Percentiles rank a stretch among this genome's conserved stretches.
phyloP scores from a whole-genome alignment of 2,113 vertebrate species.

The Melanostigma gelatinosum region DNA sequence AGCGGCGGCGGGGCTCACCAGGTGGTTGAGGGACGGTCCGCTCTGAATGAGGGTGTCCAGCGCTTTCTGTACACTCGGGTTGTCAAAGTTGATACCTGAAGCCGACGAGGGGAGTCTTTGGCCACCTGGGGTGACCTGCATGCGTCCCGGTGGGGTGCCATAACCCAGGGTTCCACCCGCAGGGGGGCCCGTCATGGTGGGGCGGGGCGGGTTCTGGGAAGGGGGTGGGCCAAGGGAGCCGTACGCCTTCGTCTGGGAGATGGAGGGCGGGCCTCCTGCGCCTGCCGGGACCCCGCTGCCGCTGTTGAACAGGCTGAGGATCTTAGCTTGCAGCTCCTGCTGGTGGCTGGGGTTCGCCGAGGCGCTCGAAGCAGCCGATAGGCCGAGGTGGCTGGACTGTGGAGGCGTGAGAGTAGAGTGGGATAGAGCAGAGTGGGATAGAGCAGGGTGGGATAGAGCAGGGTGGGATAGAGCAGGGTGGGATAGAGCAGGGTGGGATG shows the following conservation, averaged over 20 bases:
- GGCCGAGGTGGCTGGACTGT: constrained; percentile 60
- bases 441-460: constrained; percentile 42
- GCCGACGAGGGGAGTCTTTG: constrained; percentile 81
- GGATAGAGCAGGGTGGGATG: constrained; percentile 39
- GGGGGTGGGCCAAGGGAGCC: constrained; percentile 67
- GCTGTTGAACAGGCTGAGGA: constrained; percentile 97
- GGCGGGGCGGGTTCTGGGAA: constrained; percentile 79
- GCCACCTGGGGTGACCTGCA: constrained; percentile 74
- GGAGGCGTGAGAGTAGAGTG: constrained; percentile 25
- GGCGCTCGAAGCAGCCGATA: constrained; percentile 56
- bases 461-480: no score
- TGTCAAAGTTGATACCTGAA: constrained; percentile 96
- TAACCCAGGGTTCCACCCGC: constrained; percentile 74
- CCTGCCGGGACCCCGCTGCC: constrained; percentile 62
- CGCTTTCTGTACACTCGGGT: constrained; percentile 98
- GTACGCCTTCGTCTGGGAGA: constrained; percentile 82
- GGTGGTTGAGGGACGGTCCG: constrained; percentile 92
- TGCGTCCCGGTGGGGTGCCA: constrained; percentile 77
- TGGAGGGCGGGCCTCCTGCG: neutral
- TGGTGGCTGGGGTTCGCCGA: constrained; percentile 83
- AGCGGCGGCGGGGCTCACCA: constrained; percentile 80
- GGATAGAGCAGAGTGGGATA: constrained; percentile 43
- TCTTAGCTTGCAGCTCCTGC: constrained; percentile 98
- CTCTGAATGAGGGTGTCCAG: constrained; percentile 98
- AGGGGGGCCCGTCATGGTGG: constrained; percentile 67